Conservation (phyloP, 2,113 vertebrate genomes). For the Gavialis gangeticus region DNA sequence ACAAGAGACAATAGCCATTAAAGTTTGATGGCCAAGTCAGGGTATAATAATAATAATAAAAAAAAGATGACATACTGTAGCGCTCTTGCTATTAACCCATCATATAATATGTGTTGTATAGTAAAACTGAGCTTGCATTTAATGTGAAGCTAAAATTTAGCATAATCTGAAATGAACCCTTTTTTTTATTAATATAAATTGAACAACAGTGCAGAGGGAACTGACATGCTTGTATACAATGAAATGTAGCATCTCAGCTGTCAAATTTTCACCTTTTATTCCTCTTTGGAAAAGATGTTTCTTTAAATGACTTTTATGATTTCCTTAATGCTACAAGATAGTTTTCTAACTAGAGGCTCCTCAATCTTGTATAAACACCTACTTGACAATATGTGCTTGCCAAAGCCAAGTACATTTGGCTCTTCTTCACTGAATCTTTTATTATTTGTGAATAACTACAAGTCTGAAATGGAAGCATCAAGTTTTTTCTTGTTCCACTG, state of each 20-base stretch:
- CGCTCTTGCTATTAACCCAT: slow-evolving; percentile 65
- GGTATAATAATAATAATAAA: slow-evolving; percentile 32
- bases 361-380: not conserved
- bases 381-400: not conserved
- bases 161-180: slow-evolving; percentile 39
- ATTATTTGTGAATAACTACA: not conserved
- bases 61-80: slow-evolving; percentile 54
- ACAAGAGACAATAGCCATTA: slow-evolving; percentile 71
- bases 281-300: not conserved
- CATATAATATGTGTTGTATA: slow-evolving; percentile 34
- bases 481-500: not conserved
- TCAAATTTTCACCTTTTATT: not conserved
- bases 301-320: not conserved
- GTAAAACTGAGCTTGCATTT: slow-evolving; percentile 67
- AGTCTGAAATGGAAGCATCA: not conserved
- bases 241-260: not conserved
- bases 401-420: not conserved
- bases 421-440: slow-evolving; percentile 13
- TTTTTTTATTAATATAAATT: not conserved
- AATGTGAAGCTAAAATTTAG: slow-evolving; percentile 66
- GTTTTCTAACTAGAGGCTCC: not conserved
- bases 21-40: slow-evolving; percentile 69
- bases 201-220: not conserved
- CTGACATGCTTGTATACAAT: not conserved
- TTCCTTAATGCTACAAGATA: not conserved